Evolutionary conservation across 2,113 vertebrate species (phyloP), one percentile per base, ranked within the genome.

Genomic region (Corydoras maculifer): DNA sequence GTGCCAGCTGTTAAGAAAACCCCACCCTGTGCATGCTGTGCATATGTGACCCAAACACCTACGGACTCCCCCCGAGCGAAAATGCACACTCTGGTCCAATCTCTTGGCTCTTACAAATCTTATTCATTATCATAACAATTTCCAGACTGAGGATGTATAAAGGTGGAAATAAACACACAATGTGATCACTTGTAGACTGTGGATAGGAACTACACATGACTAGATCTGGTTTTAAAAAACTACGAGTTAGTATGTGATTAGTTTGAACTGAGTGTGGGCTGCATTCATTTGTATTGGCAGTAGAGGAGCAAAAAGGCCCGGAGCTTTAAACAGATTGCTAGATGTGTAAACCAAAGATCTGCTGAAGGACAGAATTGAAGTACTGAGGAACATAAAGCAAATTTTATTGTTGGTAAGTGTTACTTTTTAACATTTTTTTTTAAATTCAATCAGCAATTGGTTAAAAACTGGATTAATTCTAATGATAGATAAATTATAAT

Each of bases 81-180:
- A 64, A 53, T 58, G 31, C 8, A 12, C 73, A 65, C 62, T 60
- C 35, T 31, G 65, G 60, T 58, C 77, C 77, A 72, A 72, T 78
- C 77, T 43, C 54, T 49, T 13, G 70, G 65, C 59, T 62, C 62
- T 64, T 49, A 32, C 50, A 75, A 70, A 75, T 62, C 72, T 61
- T 18, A 49, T 59, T 78, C 77, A 78, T 78, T 75, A 75, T 55
- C 77, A 75, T 72, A 75, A 64, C 77, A 69, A 68, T 64, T 62
- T 65, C 69, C 68, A 50, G 54, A n/a, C 58, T 50, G 69, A 69
- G 55, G 49, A 12, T 69, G 65, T 69, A 58, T 68, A 70, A 69
- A 78, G 73, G 77, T 75, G 67, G 72, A 68, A 78, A 72, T 57
- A 68, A 75, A 53, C 65, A 14, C 60, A 58, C 64, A 61, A 65